Evolutionary conservation across 92 coral and sea anemone genomes (phyloP).

Genomic region (Epizoanthus stellaris): DNA sequence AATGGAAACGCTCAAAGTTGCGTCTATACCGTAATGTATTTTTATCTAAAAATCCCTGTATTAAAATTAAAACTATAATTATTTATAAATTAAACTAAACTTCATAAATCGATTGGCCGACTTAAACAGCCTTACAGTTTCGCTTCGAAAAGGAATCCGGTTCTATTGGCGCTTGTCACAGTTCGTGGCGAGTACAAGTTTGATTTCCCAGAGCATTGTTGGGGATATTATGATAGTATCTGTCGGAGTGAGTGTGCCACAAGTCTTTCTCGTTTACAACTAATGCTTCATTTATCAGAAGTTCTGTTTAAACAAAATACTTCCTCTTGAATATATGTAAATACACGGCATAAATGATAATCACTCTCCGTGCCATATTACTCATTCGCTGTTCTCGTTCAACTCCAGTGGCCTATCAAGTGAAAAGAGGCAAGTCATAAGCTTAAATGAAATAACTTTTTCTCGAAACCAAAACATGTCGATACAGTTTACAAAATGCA

Average conservation of each 20-base stretch:
- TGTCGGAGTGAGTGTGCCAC: background rate
- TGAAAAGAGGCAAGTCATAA: background rate
- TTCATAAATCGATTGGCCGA: slow-evolving; percentile 6
- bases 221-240: background rate
- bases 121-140: background rate
- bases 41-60: too few species aligned
- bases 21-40: background rate
- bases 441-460: background rate
- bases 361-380: background rate
- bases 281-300: background rate
- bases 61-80: background rate
- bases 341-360: background rate
- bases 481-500: background rate
- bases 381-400: background rate
- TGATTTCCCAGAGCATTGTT: background rate
- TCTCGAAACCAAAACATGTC: slow-evolving; percentile 4
- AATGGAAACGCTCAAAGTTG: background rate
- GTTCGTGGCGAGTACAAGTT: background rate
- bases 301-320: slow-evolving; percentile 17
- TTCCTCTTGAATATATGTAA: slow-evolving; percentile 36
- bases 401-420: background rate
- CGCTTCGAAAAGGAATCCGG: background rate
- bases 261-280: background rate
- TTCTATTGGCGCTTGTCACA: background rate
- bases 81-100: background rate